Evolutionary conservation across 2,888 invertebrate species (phyloP).

Genomic region (Clistopyga incitator): DNA sequence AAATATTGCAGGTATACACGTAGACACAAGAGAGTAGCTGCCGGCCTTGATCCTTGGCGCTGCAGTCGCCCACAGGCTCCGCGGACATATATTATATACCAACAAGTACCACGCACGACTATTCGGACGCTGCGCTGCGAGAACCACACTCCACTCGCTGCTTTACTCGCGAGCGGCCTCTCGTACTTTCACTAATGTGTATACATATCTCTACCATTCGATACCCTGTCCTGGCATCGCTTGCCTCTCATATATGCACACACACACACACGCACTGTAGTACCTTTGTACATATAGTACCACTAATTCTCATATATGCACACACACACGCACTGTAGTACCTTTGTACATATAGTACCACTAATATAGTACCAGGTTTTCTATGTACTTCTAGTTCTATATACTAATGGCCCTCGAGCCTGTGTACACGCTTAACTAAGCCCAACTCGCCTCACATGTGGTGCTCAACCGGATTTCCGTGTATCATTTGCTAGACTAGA

Average conservation of each 20-base stretch:
- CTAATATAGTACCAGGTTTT: neutral
- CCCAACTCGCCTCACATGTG: constrained; percentile 70
- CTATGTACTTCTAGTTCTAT: constrained; percentile 51
- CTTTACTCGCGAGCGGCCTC: constrained; percentile 60
- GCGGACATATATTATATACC: constrained; percentile 34
- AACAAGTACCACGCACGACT: constrained; percentile 55
- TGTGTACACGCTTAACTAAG: constrained; percentile 75
- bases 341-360: neutral
- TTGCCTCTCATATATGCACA: constrained; percentile 67
- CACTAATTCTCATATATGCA: too few species aligned
- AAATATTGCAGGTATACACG: constrained; percentile 34
- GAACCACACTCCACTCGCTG: constrained; percentile 70
- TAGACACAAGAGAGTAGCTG: constrained; percentile 70
- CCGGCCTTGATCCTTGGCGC: constrained; percentile 84
- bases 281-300: neutral
- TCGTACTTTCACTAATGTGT: constrained; percentile 80
- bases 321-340: constrained; percentile 8
- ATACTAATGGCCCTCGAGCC: constrained; percentile 64
- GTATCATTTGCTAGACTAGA: neutral
- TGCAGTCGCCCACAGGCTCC: constrained; percentile 78
- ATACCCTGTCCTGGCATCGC: constrained; percentile 74
- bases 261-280: constrained; percentile 9
- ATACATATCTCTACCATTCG: constrained; percentile 71
- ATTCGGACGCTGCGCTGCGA: constrained; percentile 53
- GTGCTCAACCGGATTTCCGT: constrained; percentile 70